Evolutionary conservation across 2,113 vertebrate species (phyloP), one percentile per base, ranked within the genome.

Genomic region (Spizaetus ornatus): DNA sequence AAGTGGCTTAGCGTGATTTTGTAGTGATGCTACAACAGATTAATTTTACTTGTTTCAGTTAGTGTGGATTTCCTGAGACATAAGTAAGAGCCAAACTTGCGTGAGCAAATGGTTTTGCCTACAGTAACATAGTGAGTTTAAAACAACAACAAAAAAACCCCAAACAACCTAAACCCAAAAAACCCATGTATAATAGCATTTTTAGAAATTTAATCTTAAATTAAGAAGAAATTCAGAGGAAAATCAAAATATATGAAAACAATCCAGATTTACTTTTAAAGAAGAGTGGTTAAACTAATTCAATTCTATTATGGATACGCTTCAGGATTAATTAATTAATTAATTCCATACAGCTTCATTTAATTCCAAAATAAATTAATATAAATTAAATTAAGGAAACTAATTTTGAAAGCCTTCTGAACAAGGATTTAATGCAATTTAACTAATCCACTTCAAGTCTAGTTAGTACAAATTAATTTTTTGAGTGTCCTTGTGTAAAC

Each of bases 321-420:
- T 66, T 83, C 72, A 90, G 27, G 40, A 86, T 86, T 91, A 94
- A 53, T 52, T 52, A 50, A 50, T 50, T 50, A 77, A 77, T 91
- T 92, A 90, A 86, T 78, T 86, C 36, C 53, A 73, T 31, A 19
- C 13, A 86, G 23, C 31, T 90, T 65, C 62, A 40, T 45, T 90
- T 59, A 83, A 55, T 72, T 88, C 25, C 19, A 83, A 93, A 95
- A 73, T 72, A 93, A 88, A 72, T 56, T 77, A 61, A 86, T 53
- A 87, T 17, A 80, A 90, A 92, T 86, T 88, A 86, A 77, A 84
- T 92, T 62, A 88, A 58, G 34, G 22, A 79, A 59, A 48, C 14
- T 62, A 73, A 83, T 73, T 92, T 70, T 70, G 58, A 82, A 93
- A 94, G 19, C 42, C 84, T 91, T 86, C 26, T 90, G 82, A 90